Evolutionary conservation across 2,797 vertebrate genomes (phyloP).

Genomic region (Sebastes minor): DNA sequence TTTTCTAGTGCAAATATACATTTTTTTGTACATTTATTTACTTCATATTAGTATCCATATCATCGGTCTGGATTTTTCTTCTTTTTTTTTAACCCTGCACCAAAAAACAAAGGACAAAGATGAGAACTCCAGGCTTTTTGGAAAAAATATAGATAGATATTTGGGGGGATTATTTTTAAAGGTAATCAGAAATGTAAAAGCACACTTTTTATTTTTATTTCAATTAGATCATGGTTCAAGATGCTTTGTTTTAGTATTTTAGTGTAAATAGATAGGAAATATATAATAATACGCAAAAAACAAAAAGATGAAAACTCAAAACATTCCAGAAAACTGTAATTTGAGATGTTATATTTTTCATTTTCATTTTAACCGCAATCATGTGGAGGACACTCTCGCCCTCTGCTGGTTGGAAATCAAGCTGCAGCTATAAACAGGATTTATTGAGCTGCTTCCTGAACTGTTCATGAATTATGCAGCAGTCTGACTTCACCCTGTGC

Average conservation of each 20-base stretch:
- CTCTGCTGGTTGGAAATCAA: slow-evolving; percentile 33
- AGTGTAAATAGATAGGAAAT: not conserved
- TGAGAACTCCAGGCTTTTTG: not conserved
- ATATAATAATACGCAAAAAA: not conserved
- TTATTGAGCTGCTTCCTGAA: not conserved
- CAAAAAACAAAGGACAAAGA: too few species aligned
- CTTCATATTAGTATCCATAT: not conserved
- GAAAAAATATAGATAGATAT: not conserved
- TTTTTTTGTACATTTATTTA: not conserved
- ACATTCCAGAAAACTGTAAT: not conserved
- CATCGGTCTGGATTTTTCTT: too few species aligned
- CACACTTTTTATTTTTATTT: not conserved
- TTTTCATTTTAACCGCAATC: too few species aligned
- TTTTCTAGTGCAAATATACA: rapidly evolving
- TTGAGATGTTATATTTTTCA: not conserved
- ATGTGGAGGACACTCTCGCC: not conserved
- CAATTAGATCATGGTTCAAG: not conserved
- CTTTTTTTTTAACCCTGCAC: not conserved
- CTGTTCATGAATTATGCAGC: slow-evolving; percentile 58
- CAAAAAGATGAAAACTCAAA: not conserved
- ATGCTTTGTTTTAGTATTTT: not conserved
- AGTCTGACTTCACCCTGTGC: slow-evolving; percentile 16
- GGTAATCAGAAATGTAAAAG: not conserved
- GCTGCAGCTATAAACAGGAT: not conserved
- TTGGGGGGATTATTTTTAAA: rapidly evolving